Evolutionary conservation across 2,888 invertebrate genomes (phyloP).

Genomic region (Agrochola litura): DNA sequence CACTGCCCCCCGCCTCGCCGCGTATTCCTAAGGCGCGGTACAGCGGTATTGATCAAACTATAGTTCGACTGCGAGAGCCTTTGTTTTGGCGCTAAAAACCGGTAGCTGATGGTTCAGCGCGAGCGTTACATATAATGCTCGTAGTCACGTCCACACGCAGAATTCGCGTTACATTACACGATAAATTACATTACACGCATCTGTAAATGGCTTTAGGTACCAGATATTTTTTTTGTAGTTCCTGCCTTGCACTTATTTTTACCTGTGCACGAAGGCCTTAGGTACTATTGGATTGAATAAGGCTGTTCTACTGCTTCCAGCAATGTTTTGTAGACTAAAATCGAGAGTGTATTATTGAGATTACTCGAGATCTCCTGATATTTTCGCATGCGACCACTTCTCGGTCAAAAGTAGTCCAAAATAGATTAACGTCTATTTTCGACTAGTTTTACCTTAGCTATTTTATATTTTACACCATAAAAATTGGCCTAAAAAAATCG

Average conservation of each 20-base stretch:
- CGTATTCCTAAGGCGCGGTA: no score
- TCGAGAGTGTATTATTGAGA: neutral
- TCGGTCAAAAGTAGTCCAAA: neutral
- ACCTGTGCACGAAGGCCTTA: neutral
- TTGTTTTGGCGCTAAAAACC: no score
- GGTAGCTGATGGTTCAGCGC: no score
- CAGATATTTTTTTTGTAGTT: neutral
- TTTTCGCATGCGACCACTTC: neutral
- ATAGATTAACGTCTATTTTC: neutral
- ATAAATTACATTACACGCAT: no score
- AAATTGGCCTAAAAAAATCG: neutral
- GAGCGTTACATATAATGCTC: no score
- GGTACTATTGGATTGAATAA: neutral
- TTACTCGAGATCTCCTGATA: neutral
- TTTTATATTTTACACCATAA: neutral
- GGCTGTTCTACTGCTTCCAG: neutral
- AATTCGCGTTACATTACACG: no score
- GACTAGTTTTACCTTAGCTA: no score
- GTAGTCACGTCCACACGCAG: no score
- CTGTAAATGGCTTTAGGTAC: no score
- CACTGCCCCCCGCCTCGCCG: no score
- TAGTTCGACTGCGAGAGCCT: no score
- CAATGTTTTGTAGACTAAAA: neutral
- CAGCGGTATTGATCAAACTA: no score
- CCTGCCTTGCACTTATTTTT: neutral